Base-by-base conservation (phyloP, 30 jellyfish, hydroid and myxozoan species). In the Rhopilema esculentum region DNA sequence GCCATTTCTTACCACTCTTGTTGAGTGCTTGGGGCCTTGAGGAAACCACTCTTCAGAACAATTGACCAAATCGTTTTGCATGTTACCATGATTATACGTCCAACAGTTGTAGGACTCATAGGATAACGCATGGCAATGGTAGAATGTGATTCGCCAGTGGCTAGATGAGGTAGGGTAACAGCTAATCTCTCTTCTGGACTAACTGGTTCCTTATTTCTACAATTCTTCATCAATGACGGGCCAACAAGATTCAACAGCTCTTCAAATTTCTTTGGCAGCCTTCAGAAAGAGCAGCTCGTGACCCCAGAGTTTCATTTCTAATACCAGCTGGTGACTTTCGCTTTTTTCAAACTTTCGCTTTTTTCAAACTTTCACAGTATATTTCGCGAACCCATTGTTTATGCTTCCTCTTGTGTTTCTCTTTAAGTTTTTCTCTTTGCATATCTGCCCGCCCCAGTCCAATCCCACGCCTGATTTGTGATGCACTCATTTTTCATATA, bases 131-230 rank as follows among this genome's bases (percentile, higher is more conserved):
- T 66, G 57, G 57, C 57, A 82, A 72, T 89, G 23, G 94, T 89
- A 19, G 83, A 49, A 66, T 89, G 94, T 19, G 95, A 75, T 53
- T 89, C 97, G 53, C 97, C 91, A 49, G 84, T 89, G 74, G 89
- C 91, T 23, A 89, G 91, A 77, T 49, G 81, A 74, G 85, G 76
- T 62, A 89, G 77, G 48, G 90, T 89, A 48, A 81, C 85, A 25
- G 94, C 77, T 25, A 80, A 61, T 82, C 97, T 61, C 51, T 89
- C 97, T 32, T 76, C 78, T 81, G 89, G 90, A 63, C 57, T 40
- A 40, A 40, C 57, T 40, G 57, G 57, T 40, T 40, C 57, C 68
- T 83, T 62, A 69, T 62, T 80, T 63, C 81, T 66, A 69, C 90
- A 80, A 61, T 61, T 80, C 68, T 80, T 80, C 66, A 80, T 9